Conservation (phyloP, 2,113 vertebrate genomes). For the Nycticebus coucang region DNA sequence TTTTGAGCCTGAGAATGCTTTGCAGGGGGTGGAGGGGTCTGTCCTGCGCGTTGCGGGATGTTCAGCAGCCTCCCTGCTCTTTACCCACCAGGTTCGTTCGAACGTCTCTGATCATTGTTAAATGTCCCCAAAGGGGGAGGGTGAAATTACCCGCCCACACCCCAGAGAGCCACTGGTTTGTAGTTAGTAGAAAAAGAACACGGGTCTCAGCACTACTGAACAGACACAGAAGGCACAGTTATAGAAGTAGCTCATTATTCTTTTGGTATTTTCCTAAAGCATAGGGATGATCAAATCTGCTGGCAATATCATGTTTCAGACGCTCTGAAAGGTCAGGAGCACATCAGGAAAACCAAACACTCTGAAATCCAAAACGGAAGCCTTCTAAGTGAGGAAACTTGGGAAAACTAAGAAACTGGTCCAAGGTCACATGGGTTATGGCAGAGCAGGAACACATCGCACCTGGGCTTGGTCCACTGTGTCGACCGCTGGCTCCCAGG, state of each 20-base stretch:
- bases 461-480: not conserved
- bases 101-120: not conserved
- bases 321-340: not conserved
- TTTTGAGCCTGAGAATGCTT: not conserved
- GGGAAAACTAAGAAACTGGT: not conserved
- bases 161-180: not conserved
- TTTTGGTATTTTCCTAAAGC: not conserved
- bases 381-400: not conserved
- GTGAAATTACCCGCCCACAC: not conserved
- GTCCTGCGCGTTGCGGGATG: not conserved
- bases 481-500: too few species aligned
- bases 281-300: not conserved
- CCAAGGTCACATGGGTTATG: not conserved
- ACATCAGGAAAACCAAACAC: not conserved
- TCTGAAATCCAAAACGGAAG: conserved; percentile 21
- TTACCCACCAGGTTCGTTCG: not conserved
- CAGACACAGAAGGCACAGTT: not conserved
- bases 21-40: not conserved
- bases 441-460: not conserved
- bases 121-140: not conserved
- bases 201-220: not conserved
- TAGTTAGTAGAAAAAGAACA: not conserved
- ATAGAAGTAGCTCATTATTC: not conserved
- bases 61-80: not conserved
- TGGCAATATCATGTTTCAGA: conserved; percentile 37